Conservation (phyloP, 2,888 invertebrate species). For the Achlya flavicornis region DNA sequence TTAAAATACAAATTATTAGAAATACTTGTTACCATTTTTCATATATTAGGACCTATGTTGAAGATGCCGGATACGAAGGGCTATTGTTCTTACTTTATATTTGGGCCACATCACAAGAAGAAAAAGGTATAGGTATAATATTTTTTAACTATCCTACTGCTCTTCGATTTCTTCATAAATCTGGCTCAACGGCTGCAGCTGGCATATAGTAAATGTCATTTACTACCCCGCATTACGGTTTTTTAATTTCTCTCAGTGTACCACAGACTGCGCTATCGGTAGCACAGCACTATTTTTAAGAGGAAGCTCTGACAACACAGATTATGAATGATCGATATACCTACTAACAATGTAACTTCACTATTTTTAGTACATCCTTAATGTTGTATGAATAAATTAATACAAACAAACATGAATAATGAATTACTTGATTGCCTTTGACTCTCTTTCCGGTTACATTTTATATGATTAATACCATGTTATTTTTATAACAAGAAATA, state of each 20-base stretch:
- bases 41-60: too few relatives aligned
- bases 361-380: background rate
- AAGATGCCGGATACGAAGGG: too few relatives aligned
- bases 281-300: slow-evolving; percentile 33
- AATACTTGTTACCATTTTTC: too few relatives aligned
- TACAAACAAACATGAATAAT: background rate
- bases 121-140: too few relatives aligned
- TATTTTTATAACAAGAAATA: background rate
- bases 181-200: too few relatives aligned
- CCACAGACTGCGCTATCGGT: slow-evolving; percentile 26
- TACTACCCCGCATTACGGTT: too few relatives aligned
- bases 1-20: too few relatives aligned
- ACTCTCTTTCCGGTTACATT: slow-evolving; percentile 2
- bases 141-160: too few relatives aligned
- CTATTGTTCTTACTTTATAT: too few relatives aligned
- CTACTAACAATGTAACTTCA: slow-evolving; percentile 13
- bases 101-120: too few relatives aligned
- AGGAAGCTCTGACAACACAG: slow-evolving; percentile 45
- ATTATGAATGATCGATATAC: slow-evolving; percentile 56
- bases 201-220: too few relatives aligned
- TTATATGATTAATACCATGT: background rate
- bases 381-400: slow-evolving; percentile 11
- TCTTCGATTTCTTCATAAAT: too few relatives aligned
- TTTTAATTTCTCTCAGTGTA: slow-evolving; percentile 11
- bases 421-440: background rate